Conservation (phyloP, 2,113 vertebrate species). For the Podiceps cristatus region DNA sequence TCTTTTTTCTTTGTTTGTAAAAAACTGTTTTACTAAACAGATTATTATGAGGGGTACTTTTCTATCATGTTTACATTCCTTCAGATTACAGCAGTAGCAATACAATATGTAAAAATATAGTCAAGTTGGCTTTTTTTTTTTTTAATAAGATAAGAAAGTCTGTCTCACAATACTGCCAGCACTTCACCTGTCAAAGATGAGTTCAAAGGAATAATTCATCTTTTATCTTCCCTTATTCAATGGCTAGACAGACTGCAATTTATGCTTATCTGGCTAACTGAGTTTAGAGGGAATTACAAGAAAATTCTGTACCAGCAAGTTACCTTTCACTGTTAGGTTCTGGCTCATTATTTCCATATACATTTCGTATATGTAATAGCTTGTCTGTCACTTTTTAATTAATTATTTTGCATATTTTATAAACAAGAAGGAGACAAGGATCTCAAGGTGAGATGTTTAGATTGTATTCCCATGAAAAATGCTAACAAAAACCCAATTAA, state of each 20-base stretch:
- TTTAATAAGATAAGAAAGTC: neutral
- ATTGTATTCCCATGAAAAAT: neutral
- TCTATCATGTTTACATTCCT: neutral
- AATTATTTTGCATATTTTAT: neutral
- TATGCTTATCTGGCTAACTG: neutral
- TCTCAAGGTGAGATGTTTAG: neutral
- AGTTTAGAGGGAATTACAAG: constrained; percentile 4
- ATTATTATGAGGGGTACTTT: neutral
- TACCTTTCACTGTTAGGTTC: neutral
- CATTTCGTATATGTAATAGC: neutral
- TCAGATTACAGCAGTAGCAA: neutral
- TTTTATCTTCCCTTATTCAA: neutral
- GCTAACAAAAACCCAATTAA: neutral
- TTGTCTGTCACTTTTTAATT: neutral
- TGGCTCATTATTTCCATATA: neutral
- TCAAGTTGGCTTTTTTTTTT: neutral
- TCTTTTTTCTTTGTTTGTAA: neutral
- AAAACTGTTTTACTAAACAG: neutral
- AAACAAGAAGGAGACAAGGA: neutral
- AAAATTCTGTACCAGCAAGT: neutral
- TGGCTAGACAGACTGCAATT: neutral
- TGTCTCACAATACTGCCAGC: neutral
- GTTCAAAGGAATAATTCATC: constrained; percentile 34
- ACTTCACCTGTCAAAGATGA: constrained; percentile 14
- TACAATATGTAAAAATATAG: neutral